A percentile compares a stretch with the other conserved stretches of the same genome.
Conservation (phyloP, 2,888 invertebrate species). For the Clistopyga incitator region DNA sequence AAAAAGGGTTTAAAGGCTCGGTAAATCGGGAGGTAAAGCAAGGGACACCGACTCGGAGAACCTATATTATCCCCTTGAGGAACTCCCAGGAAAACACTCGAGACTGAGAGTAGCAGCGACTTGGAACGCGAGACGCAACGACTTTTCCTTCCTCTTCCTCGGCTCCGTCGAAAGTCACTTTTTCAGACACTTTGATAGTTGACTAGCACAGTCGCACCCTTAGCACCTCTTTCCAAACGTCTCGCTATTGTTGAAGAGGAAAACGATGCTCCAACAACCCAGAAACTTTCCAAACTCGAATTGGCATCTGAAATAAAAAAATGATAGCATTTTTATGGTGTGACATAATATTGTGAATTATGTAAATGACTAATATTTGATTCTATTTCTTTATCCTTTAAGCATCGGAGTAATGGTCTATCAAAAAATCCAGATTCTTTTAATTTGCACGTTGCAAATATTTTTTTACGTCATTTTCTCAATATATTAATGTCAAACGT, state of each 20-base stretch:
- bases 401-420: too few relatives aligned
- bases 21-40: slow-evolving; percentile 37
- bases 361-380: too few relatives aligned
- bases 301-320: background rate
- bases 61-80: slow-evolving; percentile 3
- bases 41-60: background rate
- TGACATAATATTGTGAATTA: too few relatives aligned
- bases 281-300: too few relatives aligned
- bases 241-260: too few relatives aligned
- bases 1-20: slow-evolving; percentile 47
- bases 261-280: too few relatives aligned
- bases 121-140: background rate
- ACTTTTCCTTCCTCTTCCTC: background rate
- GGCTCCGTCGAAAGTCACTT: background rate
- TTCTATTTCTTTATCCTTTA: too few relatives aligned
- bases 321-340: background rate
- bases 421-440: too few relatives aligned
- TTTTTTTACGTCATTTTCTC: too few relatives aligned
- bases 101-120: slow-evolving; percentile 1
- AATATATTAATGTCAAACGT: background rate
- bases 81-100: slow-evolving; percentile 6
- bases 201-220: too few relatives aligned
- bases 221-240: too few relatives aligned
- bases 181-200: background rate
- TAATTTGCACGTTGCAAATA: too few relatives aligned